Percentiles rank a stretch among this genome's conserved stretches.
Evolutionary conservation across 1,140 invertebrate genomes (phyloP).

Genomic region (Maconellicoccus hirsutus): DNA sequence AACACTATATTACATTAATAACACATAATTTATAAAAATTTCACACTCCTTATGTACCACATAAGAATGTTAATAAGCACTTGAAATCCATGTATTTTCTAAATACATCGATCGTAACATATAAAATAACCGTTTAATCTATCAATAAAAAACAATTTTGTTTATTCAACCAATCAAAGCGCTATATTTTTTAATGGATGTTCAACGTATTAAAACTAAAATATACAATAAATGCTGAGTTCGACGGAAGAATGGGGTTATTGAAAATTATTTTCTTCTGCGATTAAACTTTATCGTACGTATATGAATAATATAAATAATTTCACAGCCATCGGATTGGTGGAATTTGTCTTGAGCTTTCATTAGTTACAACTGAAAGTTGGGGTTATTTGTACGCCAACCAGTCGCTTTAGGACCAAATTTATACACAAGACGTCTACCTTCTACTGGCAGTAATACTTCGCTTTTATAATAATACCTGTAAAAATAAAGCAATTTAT

Average conservation of each 20-base stretch:
- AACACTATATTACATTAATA: conserved; percentile 1
- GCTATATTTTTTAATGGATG: not conserved
- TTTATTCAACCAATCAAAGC: not conserved
- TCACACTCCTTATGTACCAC: not conserved
- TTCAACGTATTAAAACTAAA: not conserved
- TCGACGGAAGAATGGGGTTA: conserved; percentile 7
- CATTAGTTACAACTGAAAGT: conserved; percentile 36
- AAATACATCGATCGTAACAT: not conserved
- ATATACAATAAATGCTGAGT: conserved; percentile 9
- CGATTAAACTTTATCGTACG: conserved; percentile 19
- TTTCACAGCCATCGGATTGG: conserved; percentile 19
- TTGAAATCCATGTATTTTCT: not conserved
- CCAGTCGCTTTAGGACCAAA: conserved; percentile 67
- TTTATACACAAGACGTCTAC: conserved; percentile 71
- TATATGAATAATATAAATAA: conserved; percentile 16
- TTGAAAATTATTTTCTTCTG: conserved; percentile 11
- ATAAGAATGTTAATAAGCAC: not conserved
- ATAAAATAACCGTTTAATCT: not conserved
- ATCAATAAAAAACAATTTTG: not conserved
- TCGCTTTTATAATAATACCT: conserved; percentile 77
- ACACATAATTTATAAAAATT: not conserved
- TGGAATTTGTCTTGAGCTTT: conserved; percentile 20
- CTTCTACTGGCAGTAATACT: conserved; percentile 67
- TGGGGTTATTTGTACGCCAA: conserved; percentile 56
- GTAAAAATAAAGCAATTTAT: conserved; percentile 29